phyloP scores from a whole-genome alignment of 2,797 vertebrate genomes.

The Danio tinwini region DNA sequence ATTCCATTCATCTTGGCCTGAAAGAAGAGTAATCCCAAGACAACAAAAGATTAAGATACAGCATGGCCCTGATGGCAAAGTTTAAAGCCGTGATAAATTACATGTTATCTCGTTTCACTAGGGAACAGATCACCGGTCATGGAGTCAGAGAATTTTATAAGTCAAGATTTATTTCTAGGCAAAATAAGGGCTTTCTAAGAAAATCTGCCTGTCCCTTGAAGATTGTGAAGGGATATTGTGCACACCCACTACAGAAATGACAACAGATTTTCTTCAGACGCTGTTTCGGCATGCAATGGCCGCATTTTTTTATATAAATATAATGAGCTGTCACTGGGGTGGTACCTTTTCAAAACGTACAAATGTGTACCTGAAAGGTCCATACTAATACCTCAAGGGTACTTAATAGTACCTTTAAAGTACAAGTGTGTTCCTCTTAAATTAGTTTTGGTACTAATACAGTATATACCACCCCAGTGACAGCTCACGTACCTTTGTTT shows the following conservation, averaged over 20 bases:
- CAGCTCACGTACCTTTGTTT: too few species aligned
- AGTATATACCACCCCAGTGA: too few species aligned
- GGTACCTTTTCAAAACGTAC: too few species aligned
- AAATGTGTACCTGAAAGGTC: too few species aligned
- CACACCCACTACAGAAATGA: background rate
- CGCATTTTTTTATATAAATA: background rate
- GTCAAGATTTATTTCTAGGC: background rate
- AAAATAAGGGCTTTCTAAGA: conserved; percentile 2
- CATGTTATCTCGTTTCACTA: conserved; percentile 17
- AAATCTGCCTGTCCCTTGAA: conserved; percentile 2
- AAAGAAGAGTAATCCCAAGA: conserved; percentile 50
- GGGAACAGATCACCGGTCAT: conserved; percentile 1
- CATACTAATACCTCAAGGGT: too few species aligned
- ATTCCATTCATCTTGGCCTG: conserved; percentile 26
- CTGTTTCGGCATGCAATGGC: background rate
- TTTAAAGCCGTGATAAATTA: background rate
- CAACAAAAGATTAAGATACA: conserved; percentile 41
- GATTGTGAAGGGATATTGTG: background rate
- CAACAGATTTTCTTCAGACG: background rate
- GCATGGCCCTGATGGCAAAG: background rate
- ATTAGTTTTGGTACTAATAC: too few species aligned
- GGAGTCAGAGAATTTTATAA: background rate
- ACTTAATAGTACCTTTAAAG: too few species aligned
- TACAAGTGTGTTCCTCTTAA: too few species aligned
- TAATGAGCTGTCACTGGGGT: too few species aligned